Percentiles rank a stretch among this genome's conserved stretches.
phyloP scores from a whole-genome alignment of 2,113 vertebrate genomes.

The Grallaria varia region DNA sequence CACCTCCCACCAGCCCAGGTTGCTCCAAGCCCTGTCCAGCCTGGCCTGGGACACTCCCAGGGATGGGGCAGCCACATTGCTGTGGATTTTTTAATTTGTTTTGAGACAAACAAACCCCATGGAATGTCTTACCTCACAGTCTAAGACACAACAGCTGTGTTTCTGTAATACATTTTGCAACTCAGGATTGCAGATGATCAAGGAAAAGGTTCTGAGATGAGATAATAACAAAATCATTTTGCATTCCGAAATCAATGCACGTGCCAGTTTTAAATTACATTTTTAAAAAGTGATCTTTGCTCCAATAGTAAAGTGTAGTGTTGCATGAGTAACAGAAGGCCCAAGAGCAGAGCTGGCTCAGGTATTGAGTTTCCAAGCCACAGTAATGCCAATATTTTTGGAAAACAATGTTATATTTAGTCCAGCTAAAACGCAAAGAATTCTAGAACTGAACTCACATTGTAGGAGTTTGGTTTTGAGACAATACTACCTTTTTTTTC shows the following conservation, averaged over 20 bases:
- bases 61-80: not conserved
- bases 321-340: not conserved
- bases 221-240: not conserved
- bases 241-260: not conserved
- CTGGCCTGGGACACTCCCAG: not conserved
- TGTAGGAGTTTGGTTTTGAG: not conserved
- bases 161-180: not conserved
- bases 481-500: not conserved
- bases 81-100: not conserved
- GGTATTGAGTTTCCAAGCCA: not conserved
- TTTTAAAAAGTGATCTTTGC: not conserved
- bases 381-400: not conserved
- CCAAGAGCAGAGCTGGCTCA: not conserved
- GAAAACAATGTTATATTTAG: not conserved
- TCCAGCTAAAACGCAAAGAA: not conserved
- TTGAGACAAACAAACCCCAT: not conserved
- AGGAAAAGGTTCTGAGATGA: not conserved
- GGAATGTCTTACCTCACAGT: not conserved
- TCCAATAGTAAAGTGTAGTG: not conserved
- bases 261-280: not conserved
- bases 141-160: not conserved
- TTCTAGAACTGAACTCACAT: not conserved
- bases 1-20: not conserved
- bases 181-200: not conserved
- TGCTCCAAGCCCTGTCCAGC: rapidly evolving